Conservation (phyloP, 1,140 invertebrate genomes). For the Dermatophagoides farinae region DNA sequence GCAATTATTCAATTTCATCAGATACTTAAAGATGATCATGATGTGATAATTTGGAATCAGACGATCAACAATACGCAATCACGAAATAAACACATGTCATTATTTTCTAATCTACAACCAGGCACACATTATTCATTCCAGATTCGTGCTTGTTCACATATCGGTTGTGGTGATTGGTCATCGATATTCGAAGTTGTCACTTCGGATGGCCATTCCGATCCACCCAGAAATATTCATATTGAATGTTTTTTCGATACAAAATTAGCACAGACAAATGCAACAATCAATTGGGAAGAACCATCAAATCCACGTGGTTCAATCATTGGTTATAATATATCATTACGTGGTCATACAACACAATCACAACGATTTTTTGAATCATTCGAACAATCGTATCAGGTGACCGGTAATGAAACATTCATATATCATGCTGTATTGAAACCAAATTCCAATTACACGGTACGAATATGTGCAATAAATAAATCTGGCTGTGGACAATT, state of each 20-base stretch:
- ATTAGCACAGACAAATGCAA: conserved; percentile 16
- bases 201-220: conserved; percentile 19
- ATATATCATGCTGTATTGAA: conserved; percentile 16
- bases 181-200: conserved; percentile 18
- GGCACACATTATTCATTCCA: conserved; percentile 20
- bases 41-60: conserved; percentile 17
- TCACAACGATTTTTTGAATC: conserved; percentile 6
- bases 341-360: conserved; percentile 8
- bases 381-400: conserved; percentile 14
- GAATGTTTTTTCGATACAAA: conserved; percentile 15
- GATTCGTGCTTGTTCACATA: conserved; percentile 20
- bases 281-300: conserved; percentile 19
- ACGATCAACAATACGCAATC: conserved; percentile 13
- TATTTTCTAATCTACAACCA: conserved; percentile 20
- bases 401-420: conserved; percentile 13
- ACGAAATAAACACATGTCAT: conserved; percentile 18
- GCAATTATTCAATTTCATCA: conserved; percentile 19
- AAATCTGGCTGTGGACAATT: conserved; percentile 18
- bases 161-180: conserved; percentile 20
- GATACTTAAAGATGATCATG: conserved; percentile 10
- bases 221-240: conserved; percentile 18
- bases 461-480: conserved; percentile 17
- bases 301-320: conserved; percentile 18
- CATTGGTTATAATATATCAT: conserved; percentile 19
- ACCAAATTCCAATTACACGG: conserved; percentile 24